Conservation (phyloP, 2,888 invertebrate genomes). For the Drosophila merina region DNA sequence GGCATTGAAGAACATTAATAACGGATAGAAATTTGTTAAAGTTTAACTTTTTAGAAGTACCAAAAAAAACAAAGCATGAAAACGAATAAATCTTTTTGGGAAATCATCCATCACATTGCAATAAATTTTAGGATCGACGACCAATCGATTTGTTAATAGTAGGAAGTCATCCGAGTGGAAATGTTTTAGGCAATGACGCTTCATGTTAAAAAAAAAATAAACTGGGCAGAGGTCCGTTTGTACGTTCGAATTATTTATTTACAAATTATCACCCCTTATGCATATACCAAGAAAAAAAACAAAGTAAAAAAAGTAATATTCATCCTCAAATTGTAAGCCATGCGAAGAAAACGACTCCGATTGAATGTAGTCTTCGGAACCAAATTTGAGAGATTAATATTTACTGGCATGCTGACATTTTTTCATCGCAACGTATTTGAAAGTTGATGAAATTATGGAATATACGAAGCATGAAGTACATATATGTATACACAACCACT, state of each 20-base stretch:
- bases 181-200: neutral
- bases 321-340: constrained; percentile 3
- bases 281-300: constrained; percentile 19
- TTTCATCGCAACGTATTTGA: constrained; percentile 25
- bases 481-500: constrained; percentile 58
- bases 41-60: constrained; percentile 13
- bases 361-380: neutral
- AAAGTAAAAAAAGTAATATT: constrained; percentile 18
- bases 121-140: neutral
- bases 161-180: neutral
- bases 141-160: neutral
- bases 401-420: constrained; percentile 3
- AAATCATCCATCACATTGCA: neutral
- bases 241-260: constrained; percentile 26
- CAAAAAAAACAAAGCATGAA: neutral
- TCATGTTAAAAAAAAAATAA: constrained; percentile 1
- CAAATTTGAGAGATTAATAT: constrained; percentile 14
- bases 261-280: constrained; percentile 28
- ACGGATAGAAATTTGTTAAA: constrained; percentile 19
- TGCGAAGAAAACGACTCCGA: constrained; percentile 5
- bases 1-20: constrained; percentile 1
- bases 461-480: constrained; percentile 34
- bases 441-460: constrained; percentile 35
- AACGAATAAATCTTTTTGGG: constrained; percentile 5
- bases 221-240: constrained; percentile 23